Percentiles rank a stretch among this genome's conserved stretches.
Evolutionary conservation across 2,888 invertebrate species (phyloP).

Genomic region (Aethes cnicana): DNA sequence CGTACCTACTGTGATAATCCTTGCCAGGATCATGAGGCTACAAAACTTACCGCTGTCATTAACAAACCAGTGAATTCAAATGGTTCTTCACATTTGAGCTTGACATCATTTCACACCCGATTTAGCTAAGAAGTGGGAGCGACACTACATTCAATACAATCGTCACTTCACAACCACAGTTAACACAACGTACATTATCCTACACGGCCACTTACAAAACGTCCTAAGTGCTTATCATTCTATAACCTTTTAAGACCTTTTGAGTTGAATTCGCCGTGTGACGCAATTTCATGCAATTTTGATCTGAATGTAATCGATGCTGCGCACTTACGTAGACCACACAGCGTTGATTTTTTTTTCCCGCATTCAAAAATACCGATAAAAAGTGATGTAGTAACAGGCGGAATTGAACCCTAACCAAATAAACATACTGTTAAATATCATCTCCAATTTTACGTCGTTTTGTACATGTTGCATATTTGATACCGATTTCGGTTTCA

Average conservation of each 20-base stretch:
- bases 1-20: too few relatives aligned
- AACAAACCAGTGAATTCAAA: conserved; percentile 3
- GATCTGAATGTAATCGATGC: conserved; percentile 55
- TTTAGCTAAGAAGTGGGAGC: conserved; percentile 51
- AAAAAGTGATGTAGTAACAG: conserved; percentile 22
- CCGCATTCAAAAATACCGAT: conserved; percentile 33
- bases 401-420: background rate
- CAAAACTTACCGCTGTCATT: background rate
- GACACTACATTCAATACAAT: conserved; percentile 53
- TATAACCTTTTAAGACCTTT: background rate
- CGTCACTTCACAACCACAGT: conserved; percentile 56
- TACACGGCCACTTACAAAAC: background rate
- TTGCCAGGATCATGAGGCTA: too few relatives aligned
- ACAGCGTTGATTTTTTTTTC: conserved; percentile 45
- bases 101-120: conserved; percentile 45
- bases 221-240: background rate
- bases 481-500: conserved; percentile 42
- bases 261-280: conserved; percentile 44
- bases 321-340: conserved; percentile 70
- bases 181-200: conserved; percentile 34
- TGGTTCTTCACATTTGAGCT: conserved; percentile 5
- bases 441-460: background rate
- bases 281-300: conserved; percentile 76
- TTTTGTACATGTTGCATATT: conserved; percentile 37
- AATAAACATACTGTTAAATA: background rate